A percentile compares a stretch with the other conserved stretches of the same genome.
phyloP scores from a whole-genome alignment of 2,113 vertebrate genomes.

The Pristiophorus japonicus region DNA sequence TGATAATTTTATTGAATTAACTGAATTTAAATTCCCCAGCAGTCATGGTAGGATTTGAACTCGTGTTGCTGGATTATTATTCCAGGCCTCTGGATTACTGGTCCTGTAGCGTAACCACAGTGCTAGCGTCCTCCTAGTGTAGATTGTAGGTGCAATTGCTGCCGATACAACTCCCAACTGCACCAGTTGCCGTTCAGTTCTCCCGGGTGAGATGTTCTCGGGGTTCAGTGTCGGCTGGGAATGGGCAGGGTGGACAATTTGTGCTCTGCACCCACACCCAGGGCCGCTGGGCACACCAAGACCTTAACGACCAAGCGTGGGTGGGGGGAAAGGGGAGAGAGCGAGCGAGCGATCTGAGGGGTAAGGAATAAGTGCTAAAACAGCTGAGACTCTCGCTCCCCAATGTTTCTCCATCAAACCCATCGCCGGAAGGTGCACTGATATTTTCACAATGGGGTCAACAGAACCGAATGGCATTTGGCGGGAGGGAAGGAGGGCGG shows the following conservation, averaged over 20 bases:
- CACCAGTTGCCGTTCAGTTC: neutral
- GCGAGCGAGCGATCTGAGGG: neutral
- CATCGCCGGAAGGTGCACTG: neutral
- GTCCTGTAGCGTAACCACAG: too few species aligned
- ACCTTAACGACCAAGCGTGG: neutral
- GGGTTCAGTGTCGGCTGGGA: neutral
- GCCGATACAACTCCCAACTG: neutral
- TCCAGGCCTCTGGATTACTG: too few species aligned
- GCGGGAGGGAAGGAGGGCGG: neutral
- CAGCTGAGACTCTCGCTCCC: neutral
- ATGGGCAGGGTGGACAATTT: neutral
- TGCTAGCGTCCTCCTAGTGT: too few species aligned
- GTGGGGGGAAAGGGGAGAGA: neutral
- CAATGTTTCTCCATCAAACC: neutral
- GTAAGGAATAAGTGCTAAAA: neutral
- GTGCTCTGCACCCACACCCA: neutral
- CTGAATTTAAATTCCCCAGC: too few species aligned
- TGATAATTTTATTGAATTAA: too few species aligned
- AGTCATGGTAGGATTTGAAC: too few species aligned
- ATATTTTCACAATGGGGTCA: neutral
- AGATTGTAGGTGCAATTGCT: too few species aligned
- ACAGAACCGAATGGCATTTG: neutral
- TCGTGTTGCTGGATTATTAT: too few species aligned
- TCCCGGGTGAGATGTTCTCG: neutral
- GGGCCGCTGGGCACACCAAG: neutral